phyloP scores from a whole-genome alignment of 1,140 invertebrate species.

The Neelides sp. region DNA sequence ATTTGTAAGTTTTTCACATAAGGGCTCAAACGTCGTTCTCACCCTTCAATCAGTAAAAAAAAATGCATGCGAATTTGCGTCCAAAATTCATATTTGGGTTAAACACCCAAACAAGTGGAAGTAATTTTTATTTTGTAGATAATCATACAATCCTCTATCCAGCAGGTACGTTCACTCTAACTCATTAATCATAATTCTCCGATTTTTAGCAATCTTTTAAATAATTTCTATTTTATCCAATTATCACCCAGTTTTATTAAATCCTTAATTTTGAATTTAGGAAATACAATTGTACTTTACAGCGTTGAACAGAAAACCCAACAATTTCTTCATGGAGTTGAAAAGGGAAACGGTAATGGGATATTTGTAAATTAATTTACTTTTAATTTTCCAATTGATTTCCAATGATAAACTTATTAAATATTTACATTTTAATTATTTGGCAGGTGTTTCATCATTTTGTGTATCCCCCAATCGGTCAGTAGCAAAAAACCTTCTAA shows the following conservation, averaged over 20 bases:
- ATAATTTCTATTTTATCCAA: too few species aligned
- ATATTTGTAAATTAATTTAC: not conserved
- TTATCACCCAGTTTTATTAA: constrained; percentile 27
- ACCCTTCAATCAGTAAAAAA: not conserved
- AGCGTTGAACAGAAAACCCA: constrained; percentile 40
- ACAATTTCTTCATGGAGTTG: constrained; percentile 36
- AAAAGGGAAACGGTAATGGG: constrained; percentile 20
- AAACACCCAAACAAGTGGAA: constrained; percentile 23
- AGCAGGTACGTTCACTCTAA: too few species aligned
- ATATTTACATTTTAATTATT: too few species aligned
- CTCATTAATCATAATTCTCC: too few species aligned
- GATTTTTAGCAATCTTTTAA: too few species aligned
- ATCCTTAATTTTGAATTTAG: constrained; percentile 38
- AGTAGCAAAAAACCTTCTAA: too few species aligned
- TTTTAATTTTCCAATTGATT: not conserved
- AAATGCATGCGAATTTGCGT: constrained; percentile 28
- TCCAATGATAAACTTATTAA: not conserved
- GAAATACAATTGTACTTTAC: constrained; percentile 39
- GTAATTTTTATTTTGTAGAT: constrained; percentile 38
- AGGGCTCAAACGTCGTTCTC: not conserved
- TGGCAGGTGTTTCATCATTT: too few species aligned
- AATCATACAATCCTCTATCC: constrained; percentile 30
- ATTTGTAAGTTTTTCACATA: not conserved
- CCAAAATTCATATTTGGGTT: constrained; percentile 31
- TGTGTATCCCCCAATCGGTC: too few species aligned